These are phyloP conservation scores for Harpalus rufipes DNA, from an alignment of 2,888 invertebrate species.

Conservation along the genomic window DNA sequence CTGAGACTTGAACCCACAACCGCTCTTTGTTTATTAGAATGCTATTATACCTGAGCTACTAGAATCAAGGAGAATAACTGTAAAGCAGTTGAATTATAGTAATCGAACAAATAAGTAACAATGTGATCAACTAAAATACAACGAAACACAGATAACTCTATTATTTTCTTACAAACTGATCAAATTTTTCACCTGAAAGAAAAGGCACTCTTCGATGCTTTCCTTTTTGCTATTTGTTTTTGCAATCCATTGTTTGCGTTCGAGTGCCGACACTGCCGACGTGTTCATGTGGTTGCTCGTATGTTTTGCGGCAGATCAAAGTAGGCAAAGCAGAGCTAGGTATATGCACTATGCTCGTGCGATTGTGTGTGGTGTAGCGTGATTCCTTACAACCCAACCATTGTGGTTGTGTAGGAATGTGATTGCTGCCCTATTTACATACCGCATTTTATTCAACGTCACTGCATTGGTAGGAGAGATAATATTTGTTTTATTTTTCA, in stretches of 20 bases:
- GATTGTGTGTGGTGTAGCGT: slow-evolving; percentile 58
- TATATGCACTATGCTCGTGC: slow-evolving; percentile 20
- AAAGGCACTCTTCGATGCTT: neutral
- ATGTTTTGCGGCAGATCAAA: slow-evolving; percentile 30
- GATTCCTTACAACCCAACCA: slow-evolving; percentile 55
- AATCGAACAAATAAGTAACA: no score
- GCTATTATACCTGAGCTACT: no score
- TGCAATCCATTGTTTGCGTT: slow-evolving; percentile 19
- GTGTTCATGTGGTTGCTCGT: slow-evolving; percentile 12
- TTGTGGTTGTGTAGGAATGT: slow-evolving; percentile 6
- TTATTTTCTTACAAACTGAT: neutral
- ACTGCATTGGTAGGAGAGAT: no score
- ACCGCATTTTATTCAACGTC: neutral
- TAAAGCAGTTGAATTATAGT: no score
- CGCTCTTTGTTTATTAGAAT: no score
- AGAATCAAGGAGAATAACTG: no score
- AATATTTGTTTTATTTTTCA: neutral
- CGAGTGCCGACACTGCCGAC: neutral
- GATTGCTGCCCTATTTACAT: slow-evolving; percentile 53
- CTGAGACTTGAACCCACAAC: no score
- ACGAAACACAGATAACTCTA: neutral
- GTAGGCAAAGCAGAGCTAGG: slow-evolving; percentile 5
- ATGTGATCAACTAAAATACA: no score
- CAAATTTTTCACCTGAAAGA: neutral
- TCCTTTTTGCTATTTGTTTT: neutral